Base-by-base conservation (phyloP, 2,888 invertebrate species). In the Muschampia plurimacula region DNA sequence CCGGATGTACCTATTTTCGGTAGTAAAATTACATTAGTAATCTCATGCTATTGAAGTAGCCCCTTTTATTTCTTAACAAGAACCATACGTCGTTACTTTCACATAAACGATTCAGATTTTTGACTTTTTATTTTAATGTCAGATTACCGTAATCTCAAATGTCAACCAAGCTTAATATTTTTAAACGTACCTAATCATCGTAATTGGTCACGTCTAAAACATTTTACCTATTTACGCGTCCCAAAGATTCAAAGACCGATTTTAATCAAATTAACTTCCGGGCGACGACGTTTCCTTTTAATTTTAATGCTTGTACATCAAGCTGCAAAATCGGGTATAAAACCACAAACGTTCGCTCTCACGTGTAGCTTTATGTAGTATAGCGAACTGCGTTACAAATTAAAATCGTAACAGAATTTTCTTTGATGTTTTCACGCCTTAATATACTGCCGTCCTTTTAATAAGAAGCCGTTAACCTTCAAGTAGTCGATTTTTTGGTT, bases 141-240 rank as follows among this genome's bases (percentile, higher is more conserved):
- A 15, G n/a, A n/a, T 52, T 22, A 22, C 8, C 55, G 22, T 22
- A 28, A 28, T 28, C 32, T 59, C 10, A 32, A 12, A 22, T 22
- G 2, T 57, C 8, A 57, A 9, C 22, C 22, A 3, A 13, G 7
- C n/a, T 10, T 57, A 13, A 52, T 13, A 41, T 39, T 52, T 69
- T 69, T 63, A 12, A 49, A 9, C 52, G 39, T 62, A 52, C 22
- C 22, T 22, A 22, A 52, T 63, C 36, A 63, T 52, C 13, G 41
- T 63, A 69, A 69, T 69, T 63, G 63, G 52, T 69, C 63, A 63
- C 67, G 67, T 69, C 55, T 9, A 39, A 63, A 52, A 69, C 69
- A 69, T 63, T 63, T 63, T 67, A 67, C 15, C 41, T 4, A 57
- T 57, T 41, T 63, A 5, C 41, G n/a, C 22, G 13, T 32, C 55